Base-by-base conservation (phyloP, 2,888 invertebrate species). In the Arge pagana region DNA sequence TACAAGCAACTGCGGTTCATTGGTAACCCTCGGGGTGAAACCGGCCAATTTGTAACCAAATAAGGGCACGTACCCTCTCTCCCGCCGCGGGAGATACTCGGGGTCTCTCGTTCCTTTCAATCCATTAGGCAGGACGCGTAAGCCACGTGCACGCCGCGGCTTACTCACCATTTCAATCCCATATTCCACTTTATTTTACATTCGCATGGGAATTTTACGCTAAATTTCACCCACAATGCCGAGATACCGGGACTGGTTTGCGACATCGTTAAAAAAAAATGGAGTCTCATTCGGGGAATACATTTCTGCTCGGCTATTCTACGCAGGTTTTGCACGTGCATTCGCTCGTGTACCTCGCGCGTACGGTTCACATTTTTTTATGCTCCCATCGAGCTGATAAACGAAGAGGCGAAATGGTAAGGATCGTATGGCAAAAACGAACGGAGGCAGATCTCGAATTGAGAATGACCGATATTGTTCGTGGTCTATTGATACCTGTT, bases 11-110 rank as follows among this genome's bases (percentile, higher is more conserved):
- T 43, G 40, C 41, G 50, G 33, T 50, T 36, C 50, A 36, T 50
- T n/a, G 26, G 50, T 50, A 43, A 43, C 31, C 36, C 33, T 42
- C 11, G 26, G 50, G 49, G 48, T 24, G 50, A 49, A 54, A 55
- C 57, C 56, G 54, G 52, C 61, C 65, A 65, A 66, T 66, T 66
- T 66, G 63, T 65, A 67, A 66, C 62, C 66, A 64, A 68, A 68
- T 66, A 64, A 64, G 66, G 59, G 54, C 40, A 48, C 35, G 41
- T 45, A 6, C 16, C 28, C 7, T 15, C 23, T 21, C 43, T 19
- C 37, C 3, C 8, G n/a, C 37, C 37, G n/a, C n/a, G n/a, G n/a
- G n/a, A n/a, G n/a, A 33, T 11, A 11, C 8, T 4, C 8, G 0
- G 10, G 11, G 13, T 41, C 60, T 54, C 62, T 65, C 62, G 64